These are phyloP conservation scores for Mobula birostris DNA, from an alignment of 2,113 vertebrate species.

Conservation along the genomic window DNA sequence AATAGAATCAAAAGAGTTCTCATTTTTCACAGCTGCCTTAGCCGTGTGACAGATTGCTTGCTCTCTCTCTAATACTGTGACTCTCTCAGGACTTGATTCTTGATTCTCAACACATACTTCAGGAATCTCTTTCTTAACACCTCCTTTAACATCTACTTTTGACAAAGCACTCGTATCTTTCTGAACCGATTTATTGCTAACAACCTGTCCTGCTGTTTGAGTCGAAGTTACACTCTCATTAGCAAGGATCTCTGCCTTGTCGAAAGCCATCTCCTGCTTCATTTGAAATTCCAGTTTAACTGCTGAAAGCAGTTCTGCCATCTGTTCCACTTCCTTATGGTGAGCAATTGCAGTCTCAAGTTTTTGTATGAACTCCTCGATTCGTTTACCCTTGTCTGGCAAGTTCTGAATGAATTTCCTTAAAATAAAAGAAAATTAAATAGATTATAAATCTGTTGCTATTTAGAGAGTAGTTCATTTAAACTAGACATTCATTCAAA, in stretches of 20 bases:
- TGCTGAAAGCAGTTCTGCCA: conserved; percentile 51
- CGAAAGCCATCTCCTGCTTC: conserved; percentile 44
- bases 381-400: conserved; percentile 85
- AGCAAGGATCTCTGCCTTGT: background rate
- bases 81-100: background rate
- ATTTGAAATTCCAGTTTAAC: conserved; percentile 63
- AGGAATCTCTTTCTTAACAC: background rate
- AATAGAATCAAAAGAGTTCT: background rate
- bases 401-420: conserved; percentile 78
- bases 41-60: background rate
- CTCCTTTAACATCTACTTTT: background rate
- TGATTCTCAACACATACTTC: background rate
- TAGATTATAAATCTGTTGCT: background rate
- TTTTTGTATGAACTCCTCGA: conserved; percentile 64
- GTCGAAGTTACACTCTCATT: background rate
- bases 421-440: background rate
- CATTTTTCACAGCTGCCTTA: background rate
- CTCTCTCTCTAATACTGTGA: background rate
- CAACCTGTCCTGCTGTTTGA: background rate
- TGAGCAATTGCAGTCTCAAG: conserved; percentile 61
- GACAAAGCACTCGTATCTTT: background rate
- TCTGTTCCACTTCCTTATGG: conserved; percentile 57
- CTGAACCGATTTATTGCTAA: background rate
- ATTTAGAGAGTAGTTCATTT: background rate
- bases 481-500: background rate